Base-by-base conservation (phyloP, 1,140 invertebrate species). In the Drosophila mojavensis region DNA sequence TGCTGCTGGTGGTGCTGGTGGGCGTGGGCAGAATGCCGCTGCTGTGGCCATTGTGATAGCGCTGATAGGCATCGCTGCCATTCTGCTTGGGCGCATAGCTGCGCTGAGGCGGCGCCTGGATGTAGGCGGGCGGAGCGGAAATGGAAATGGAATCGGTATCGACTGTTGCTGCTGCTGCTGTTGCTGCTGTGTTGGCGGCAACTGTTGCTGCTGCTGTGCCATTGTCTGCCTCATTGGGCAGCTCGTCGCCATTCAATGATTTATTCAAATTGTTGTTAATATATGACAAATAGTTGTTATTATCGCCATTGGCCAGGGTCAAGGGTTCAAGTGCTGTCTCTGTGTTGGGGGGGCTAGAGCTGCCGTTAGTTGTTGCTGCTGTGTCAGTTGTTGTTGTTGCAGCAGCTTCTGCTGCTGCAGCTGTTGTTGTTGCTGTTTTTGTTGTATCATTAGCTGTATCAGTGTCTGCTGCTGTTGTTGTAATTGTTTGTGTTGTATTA, bases 21-120 rank as follows among this genome's bases (percentile, higher is more conserved):
- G 92, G 89, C 45, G 91, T 92, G 41, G 91, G 92, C 83, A 93
- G 79, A 67, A 92, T 91, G 84, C 93, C 93, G 4, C 55, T 56
- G 47, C 67, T 88, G 13, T 85, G 78, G 17, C 82, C 82, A 56
- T 79, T 88, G 7, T 56, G 45, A 39, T 83, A 83, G 24, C 59
- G 75, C 24, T 64, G 64, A 51, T 81, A 81, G 39, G 36, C 48
- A 17, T 88, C 76, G 61, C n/a, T 45, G 48, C 83, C 80, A 59
- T 89, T 88, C 3, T 80, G 80, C 47, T 88, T 88, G 43, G 30
- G 3, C 10, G 60, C 60, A 60, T 78, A 88, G 39, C 50, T 65
- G 56, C 9, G 67, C 39, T 24, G 30, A 13, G 68, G 54, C 39
- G 66, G 59, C 10, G 72, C 59, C 67, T 58, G 64, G 9, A 51